Evolutionary conservation across 1,140 invertebrate species (phyloP).

Genomic region (Tetragonula clypearis): DNA sequence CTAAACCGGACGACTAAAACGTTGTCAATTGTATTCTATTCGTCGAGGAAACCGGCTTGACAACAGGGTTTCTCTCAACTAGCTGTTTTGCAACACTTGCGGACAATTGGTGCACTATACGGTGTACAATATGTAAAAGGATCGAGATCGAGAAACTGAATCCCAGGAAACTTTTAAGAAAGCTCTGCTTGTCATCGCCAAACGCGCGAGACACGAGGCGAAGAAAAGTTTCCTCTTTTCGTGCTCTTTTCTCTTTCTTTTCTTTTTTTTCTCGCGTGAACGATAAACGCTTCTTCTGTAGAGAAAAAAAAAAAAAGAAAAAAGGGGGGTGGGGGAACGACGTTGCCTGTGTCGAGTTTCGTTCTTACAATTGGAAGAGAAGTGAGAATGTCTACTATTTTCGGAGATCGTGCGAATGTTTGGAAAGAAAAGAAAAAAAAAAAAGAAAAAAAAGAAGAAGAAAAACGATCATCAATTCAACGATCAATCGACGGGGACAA

Average conservation of each 20-base stretch:
- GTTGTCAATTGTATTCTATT: not conserved
- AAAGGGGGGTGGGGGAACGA: not conserved
- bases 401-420: conserved; percentile 14
- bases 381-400: not conserved
- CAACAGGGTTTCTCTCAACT: not conserved
- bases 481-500: too few species aligned
- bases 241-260: not conserved
- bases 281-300: not conserved
- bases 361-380: conserved; percentile 22
- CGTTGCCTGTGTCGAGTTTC: not conserved
- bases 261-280: not conserved
- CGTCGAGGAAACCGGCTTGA: not conserved
- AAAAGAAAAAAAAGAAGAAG: too few species aligned
- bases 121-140: not conserved
- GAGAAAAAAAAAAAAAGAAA: not conserved
- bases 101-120: not conserved
- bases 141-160: not conserved
- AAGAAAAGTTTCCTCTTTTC: not conserved
- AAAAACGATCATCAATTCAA: not conserved
- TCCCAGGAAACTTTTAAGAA: not conserved
- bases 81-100: not conserved
- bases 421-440: not conserved
- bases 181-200: not conserved
- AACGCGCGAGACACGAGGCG: not conserved
- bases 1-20: conserved; percentile 1